These are phyloP conservation scores for Luscinia megarhynchos DNA, from an alignment of 2,797 vertebrate genomes.

Conservation along the genomic window DNA sequence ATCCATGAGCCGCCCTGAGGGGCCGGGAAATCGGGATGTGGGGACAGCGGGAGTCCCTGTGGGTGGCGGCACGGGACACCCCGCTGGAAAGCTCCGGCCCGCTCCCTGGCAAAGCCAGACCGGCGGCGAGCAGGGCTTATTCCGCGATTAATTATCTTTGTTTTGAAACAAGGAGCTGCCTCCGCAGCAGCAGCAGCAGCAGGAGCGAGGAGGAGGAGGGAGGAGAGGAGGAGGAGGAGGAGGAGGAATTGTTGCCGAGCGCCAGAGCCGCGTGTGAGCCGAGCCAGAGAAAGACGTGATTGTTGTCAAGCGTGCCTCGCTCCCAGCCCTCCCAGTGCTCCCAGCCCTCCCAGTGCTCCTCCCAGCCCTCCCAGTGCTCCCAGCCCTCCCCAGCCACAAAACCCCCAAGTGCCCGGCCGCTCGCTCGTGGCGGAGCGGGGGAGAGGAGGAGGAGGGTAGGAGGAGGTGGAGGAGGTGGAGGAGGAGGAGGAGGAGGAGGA, in stretches of 20 bases:
- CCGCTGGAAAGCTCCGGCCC: fast-evolving
- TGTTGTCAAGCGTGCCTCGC: constrained; percentile 73
- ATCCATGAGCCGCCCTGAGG: not conserved
- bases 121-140: no score
- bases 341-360: not conserved
- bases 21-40: not conserved
- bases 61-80: not conserved
- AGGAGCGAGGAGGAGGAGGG: not conserved
- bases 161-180: no score
- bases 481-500: no score
- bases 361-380: constrained; percentile 56
- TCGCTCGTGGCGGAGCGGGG: constrained; percentile 47
- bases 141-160: no score
- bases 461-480: no score
- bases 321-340: constrained; percentile 30
- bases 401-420: no score
- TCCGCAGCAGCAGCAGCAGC: not conserved
- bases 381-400: constrained; percentile 28
- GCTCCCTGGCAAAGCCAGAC: not conserved
- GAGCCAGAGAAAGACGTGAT: constrained; percentile 79
- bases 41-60: not conserved
- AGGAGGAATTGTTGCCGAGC: constrained; percentile 56
- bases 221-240: not conserved
- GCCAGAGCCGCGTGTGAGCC: not conserved
- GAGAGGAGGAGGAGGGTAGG: no score